Base-by-base conservation (phyloP, 2,888 invertebrate species). In the Trilocha varians region DNA sequence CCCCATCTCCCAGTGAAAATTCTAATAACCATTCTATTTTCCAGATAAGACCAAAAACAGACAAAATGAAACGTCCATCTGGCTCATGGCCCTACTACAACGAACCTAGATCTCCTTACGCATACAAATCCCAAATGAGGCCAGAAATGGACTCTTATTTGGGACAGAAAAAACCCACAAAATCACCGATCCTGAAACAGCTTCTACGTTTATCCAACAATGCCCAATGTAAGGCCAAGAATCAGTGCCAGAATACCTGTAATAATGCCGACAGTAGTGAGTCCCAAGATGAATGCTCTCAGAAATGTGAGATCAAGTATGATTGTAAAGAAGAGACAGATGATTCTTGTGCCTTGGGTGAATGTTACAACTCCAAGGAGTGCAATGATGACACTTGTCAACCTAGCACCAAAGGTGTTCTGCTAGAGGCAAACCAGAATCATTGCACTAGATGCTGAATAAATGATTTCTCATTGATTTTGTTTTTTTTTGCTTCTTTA, bases 171-270 rank as follows among this genome's bases (percentile, higher is more conserved):
- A 25, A 25, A 25, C 6, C 5, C 6, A 9, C 25, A 11, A 25
- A 25, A 40, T 54, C 63, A 1, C 63, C 65, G 3, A 57, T 70
- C 2, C 53, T 69, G 3, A 65, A 60, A 40, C 61, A 53, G 39
- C 50, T 70, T 1, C 44, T 70, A 0, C 48, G 67, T 8, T 43
- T 46, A 5, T 49, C 48, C 3, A 55, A 52, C 8, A 58, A 57
- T 13, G 40, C 68, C 8, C 53, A 52, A 38, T 72, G 69, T 16
- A 52, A 59, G 0, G 70, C 70, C 0, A 55, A 48, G 43, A 48
- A 62, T 5, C 64, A 70, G 32, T 71, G 71, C 15, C 39, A 55
- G 33, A 55, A 67, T 5, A 43, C 53, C 32, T 70, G 71, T 25
- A 32, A 13, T 3, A 42, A 44, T 0, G 53, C 47, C 16, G 54